phyloP scores from a whole-genome alignment of 2,888 invertebrate species.

The Habrosyne pyritoides region DNA sequence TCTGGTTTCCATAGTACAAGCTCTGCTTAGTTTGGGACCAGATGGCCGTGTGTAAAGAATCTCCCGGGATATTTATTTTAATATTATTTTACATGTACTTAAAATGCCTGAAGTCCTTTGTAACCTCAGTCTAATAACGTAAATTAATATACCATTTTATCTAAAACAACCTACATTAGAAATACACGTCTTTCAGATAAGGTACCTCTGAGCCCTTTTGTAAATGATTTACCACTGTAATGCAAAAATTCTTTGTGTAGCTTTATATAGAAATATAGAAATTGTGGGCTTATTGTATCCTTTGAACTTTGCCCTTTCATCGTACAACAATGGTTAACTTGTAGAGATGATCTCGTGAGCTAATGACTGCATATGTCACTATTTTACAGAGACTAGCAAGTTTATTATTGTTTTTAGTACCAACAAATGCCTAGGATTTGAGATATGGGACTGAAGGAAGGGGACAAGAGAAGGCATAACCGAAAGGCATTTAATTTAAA shows the following conservation, averaged over 20 bases:
- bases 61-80: too few relatives aligned
- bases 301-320: constrained; percentile 36
- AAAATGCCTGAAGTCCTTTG: not conserved
- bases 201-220: not conserved
- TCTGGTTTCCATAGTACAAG: too few relatives aligned
- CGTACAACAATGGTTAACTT: constrained; percentile 27
- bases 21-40: too few relatives aligned
- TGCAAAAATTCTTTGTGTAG: constrained; percentile 5
- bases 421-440: too few relatives aligned
- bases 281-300: constrained; percentile 34
- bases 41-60: too few relatives aligned
- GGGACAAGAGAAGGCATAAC: too few relatives aligned
- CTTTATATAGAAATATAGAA: constrained; percentile 16
- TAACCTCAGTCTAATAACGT: not conserved
- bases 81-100: too few relatives aligned
- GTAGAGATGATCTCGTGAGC: not conserved
- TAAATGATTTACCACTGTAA: constrained; percentile 10
- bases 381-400: not conserved
- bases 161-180: not conserved
- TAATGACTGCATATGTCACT: not conserved
- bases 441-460: too few relatives aligned
- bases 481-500: too few relatives aligned
- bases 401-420: not conserved
- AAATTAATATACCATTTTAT: not conserved
- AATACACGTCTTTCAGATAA: constrained; percentile 1